phyloP scores from a whole-genome alignment of 2,113 vertebrate species.

The Spilogale gracilis region DNA sequence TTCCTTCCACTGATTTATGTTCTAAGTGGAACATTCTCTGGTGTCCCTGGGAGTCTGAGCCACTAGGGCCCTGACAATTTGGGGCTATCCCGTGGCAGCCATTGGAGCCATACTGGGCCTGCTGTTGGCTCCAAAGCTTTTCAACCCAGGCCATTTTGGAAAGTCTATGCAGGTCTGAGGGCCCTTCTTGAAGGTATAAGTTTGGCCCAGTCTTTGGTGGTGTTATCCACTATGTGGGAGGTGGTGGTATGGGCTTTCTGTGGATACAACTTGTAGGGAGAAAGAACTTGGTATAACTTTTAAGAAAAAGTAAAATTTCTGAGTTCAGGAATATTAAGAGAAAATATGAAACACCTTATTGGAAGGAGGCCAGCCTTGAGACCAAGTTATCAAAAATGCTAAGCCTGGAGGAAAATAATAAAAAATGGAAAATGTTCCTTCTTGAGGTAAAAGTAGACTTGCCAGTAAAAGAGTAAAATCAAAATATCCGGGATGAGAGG shows the following conservation, averaged over 20 bases:
- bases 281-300: not conserved
- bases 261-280: not conserved
- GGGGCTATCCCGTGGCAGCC: not conserved
- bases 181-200: not conserved
- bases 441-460: slow-evolving; percentile 12
- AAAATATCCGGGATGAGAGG: not conserved
- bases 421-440: not conserved
- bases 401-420: slow-evolving; percentile 31
- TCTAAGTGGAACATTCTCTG: not conserved
- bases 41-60: not conserved
- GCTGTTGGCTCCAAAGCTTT: not conserved
- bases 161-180: not conserved
- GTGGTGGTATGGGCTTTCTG: not conserved
- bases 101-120: not conserved
- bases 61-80: not conserved
- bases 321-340: slow-evolving; percentile 29
- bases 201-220: not conserved
- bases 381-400: not conserved
- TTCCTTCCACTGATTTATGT: not conserved
- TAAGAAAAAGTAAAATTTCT: slow-evolving; percentile 24
- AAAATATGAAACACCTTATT: not conserved
- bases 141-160: not conserved
- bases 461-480: not conserved
- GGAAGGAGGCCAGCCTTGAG: not conserved
- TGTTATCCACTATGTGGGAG: not conserved